Base-by-base conservation (phyloP, 1,140 invertebrate species). In the Drosophila sturtevanti region DNA sequence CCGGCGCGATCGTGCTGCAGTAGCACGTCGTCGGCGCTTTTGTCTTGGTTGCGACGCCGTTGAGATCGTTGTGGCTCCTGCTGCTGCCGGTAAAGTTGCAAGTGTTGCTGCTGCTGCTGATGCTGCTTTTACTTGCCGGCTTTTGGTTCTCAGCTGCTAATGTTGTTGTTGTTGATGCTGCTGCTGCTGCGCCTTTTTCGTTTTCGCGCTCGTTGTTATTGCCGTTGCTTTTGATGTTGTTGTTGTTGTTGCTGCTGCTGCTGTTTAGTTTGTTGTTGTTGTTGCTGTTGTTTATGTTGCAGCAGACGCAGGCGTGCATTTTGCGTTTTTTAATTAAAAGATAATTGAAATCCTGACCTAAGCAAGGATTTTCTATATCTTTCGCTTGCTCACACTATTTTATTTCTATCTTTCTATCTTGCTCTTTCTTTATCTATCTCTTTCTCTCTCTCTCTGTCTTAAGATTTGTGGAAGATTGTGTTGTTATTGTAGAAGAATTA, bases 261-360 rank as follows among this genome's bases (percentile, higher is more conserved):
- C 14, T 51, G 21, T 10, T 62, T 31, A 18, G n/a, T 11, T 35
- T 54, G 16, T 2, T 27, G 60, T 71, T 64, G 72, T 64, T 81
- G 67, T 73, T 81, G 74, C 74, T 81, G 82, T 76, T 87, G 68
- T 56, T 87, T 66, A 71, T 69, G 87, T 79, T 82, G 74, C 79
- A 82, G 81, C 78, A 74, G 77, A 72, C 89, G 82, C 79, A 81
- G 75, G 90, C 80, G 89, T 85, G 85, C 89, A 91, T 91, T 91
- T 91, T 91, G 90, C 84, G 81, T 79, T 44, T 74, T 69, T 44
- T 74, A 61, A 67, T 61, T 66, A 77, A 76, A 41, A 77, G 60
- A 77, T 76, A 72, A 69, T 65, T 16, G 18, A 41, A 59, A 56
- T 62, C 56, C 72, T 89, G 86, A 89, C 79, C 81, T 87, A 82